These are phyloP conservation scores for Ecliptopera silaceata DNA, from an alignment of 2,888 invertebrate genomes.

Conservation along the genomic window DNA sequence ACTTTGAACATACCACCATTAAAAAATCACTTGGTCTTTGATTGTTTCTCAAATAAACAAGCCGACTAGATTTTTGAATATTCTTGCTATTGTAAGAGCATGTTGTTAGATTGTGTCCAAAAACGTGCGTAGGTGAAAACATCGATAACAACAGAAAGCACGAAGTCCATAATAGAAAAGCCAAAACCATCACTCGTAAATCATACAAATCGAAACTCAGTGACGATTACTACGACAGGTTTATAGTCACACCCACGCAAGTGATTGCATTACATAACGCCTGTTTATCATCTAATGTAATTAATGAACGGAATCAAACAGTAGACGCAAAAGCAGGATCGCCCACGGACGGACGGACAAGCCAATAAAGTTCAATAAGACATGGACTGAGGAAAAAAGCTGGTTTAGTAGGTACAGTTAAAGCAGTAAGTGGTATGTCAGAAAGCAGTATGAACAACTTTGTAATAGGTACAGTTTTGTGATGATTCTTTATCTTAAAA, in stretches of 20 bases:
- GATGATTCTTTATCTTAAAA: too few relatives aligned
- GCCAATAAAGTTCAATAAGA: constrained; percentile 37
- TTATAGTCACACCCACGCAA: constrained; percentile 36
- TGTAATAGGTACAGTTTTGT: too few relatives aligned
- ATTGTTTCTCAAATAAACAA: too few relatives aligned
- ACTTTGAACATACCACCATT: too few relatives aligned
- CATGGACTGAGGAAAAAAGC: constrained; percentile 1
- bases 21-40: too few relatives aligned
- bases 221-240: constrained; percentile 35
- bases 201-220: constrained; percentile 34
- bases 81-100: too few relatives aligned
- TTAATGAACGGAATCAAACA: constrained; percentile 48
- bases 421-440: too few relatives aligned
- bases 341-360: constrained; percentile 38
- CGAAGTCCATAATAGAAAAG: constrained; percentile 18
- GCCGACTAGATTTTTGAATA: too few relatives aligned
- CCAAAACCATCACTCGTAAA: constrained; percentile 28
- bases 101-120: neutral
- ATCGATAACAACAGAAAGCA: constrained; percentile 5
- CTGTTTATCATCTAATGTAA: constrained; percentile 42
- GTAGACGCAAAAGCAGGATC: constrained; percentile 44
- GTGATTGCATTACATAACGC: constrained; percentile 39
- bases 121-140: neutral
- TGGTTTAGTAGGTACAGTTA: neutral
- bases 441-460: too few relatives aligned